Conservation (phyloP, 2,113 vertebrate species). For the Ifrita kowaldi region DNA sequence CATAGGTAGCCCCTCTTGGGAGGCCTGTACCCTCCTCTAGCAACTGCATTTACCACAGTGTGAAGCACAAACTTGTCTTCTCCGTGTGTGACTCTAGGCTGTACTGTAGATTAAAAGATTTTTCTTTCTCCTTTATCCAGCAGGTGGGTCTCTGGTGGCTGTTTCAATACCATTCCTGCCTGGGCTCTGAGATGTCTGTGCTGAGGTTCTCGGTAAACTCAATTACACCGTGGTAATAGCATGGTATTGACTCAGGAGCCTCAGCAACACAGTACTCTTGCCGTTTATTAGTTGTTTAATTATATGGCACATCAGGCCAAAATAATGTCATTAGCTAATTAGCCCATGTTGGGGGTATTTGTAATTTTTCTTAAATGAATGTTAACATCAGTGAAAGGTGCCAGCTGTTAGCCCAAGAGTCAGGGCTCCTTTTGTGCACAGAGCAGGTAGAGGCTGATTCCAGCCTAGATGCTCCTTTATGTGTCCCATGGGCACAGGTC, state of each 20-base stretch:
- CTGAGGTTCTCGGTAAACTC: slow-evolving; percentile 55
- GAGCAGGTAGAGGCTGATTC: neutral
- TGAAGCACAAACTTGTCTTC: neutral
- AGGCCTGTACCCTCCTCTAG: neutral
- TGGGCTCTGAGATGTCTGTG: slow-evolving; percentile 22
- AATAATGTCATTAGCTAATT: slow-evolving; percentile 67
- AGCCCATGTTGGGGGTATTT: slow-evolving; percentile 21
- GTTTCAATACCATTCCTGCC: slow-evolving; percentile 21
- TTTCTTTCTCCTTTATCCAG: slow-evolving; percentile 47
- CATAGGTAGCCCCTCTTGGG: neutral
- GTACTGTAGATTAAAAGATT: slow-evolving; percentile 40
- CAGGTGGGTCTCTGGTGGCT: slow-evolving; percentile 51
- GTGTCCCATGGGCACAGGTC: neutral
- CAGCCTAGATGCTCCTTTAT: neutral
- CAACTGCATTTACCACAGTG: neutral
- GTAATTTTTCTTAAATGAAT: slow-evolving; percentile 51
- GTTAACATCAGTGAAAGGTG: neutral
- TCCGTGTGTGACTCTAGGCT: neutral
- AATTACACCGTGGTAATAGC: slow-evolving; percentile 54
- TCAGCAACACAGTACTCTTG: slow-evolving; percentile 47
- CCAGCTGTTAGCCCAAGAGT: neutral
- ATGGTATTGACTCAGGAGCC: slow-evolving; percentile 58
- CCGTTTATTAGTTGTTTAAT: slow-evolving; percentile 66
- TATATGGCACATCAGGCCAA: slow-evolving; percentile 61
- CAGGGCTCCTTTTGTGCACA: neutral